A percentile compares a stretch with the other conserved stretches of the same genome.
phyloP scores from a whole-genome alignment of 2,113 vertebrate species.

The Crypturellus undulatus region DNA sequence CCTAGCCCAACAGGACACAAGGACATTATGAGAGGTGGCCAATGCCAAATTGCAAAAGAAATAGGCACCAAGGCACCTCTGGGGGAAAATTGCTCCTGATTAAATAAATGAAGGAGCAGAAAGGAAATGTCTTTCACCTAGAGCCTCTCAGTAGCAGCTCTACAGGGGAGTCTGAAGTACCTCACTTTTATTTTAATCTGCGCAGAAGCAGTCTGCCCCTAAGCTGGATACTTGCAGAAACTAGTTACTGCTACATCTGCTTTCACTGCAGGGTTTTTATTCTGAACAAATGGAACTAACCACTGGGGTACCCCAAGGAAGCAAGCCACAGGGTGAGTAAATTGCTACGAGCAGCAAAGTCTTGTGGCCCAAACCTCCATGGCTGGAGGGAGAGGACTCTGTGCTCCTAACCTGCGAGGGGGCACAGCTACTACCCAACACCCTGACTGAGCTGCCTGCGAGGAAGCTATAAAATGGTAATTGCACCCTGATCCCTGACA shows the following conservation, averaged over 20 bases:
- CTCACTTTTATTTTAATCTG: not conserved
- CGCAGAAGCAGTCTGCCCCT: not conserved
- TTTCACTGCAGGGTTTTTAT: not conserved
- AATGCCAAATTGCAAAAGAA: not conserved
- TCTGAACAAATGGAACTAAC: not conserved
- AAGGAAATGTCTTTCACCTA: not conserved
- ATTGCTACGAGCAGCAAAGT: not conserved
- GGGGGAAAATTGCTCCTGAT: not conserved
- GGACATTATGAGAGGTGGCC: not conserved
- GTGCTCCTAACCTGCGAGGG: fast-evolving
- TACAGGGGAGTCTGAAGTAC: not conserved
- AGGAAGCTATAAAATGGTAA: not conserved
- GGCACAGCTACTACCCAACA: not conserved
- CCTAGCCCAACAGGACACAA: not conserved
- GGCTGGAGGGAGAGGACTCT: not conserved
- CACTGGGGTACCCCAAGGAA: not conserved
- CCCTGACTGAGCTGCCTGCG: fast-evolving
- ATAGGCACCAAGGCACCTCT: not conserved
- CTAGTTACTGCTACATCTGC: not conserved
- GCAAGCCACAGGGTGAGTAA: not conserved
- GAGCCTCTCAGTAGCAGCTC: not conserved
- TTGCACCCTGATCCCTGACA: not conserved
- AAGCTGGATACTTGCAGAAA: not conserved
- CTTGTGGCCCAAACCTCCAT: not conserved
- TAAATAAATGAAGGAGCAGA: not conserved